Evolutionary conservation across 2,113 vertebrate genomes (phyloP).

Genomic region (Deroptyus accipitrinus): DNA sequence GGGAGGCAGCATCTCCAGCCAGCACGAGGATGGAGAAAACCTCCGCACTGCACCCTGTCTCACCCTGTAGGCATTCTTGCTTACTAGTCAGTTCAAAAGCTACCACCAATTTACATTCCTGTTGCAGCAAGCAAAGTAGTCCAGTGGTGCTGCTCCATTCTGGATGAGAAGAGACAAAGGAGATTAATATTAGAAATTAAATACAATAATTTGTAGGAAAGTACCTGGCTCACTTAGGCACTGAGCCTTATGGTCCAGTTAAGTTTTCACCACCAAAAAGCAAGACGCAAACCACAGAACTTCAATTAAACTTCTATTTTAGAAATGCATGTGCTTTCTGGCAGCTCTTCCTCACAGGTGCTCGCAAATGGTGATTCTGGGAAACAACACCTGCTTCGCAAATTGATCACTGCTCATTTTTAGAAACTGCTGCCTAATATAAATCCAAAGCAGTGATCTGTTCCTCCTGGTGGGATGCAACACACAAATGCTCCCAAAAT

Average conservation of each 20-base stretch:
- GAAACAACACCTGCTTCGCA: neutral
- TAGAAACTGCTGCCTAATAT: neutral
- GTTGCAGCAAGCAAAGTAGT: neutral
- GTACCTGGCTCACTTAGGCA: neutral
- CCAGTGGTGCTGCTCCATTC: neutral
- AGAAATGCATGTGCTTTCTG: neutral
- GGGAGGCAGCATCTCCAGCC: neutral
- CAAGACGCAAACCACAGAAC: neutral
- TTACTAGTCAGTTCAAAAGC: neutral
- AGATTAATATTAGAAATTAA: neutral
- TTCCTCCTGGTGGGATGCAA: neutral
- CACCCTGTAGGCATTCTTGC: neutral
- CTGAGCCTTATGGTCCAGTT: neutral
- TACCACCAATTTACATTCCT: neutral
- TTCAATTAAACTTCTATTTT: neutral
- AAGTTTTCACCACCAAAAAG: neutral
- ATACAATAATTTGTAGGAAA: neutral
- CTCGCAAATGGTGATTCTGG: neutral
- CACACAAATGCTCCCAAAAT: neutral
- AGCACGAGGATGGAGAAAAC: neutral
- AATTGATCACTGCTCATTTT: neutral
- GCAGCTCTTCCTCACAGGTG: neutral
- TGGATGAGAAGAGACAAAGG: neutral
- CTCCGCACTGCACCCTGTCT: neutral
- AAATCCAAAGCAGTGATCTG: neutral